Evolutionary conservation across 92 coral and sea anemone species (phyloP).

Genomic region (Chrysogorgia sp.): DNA sequence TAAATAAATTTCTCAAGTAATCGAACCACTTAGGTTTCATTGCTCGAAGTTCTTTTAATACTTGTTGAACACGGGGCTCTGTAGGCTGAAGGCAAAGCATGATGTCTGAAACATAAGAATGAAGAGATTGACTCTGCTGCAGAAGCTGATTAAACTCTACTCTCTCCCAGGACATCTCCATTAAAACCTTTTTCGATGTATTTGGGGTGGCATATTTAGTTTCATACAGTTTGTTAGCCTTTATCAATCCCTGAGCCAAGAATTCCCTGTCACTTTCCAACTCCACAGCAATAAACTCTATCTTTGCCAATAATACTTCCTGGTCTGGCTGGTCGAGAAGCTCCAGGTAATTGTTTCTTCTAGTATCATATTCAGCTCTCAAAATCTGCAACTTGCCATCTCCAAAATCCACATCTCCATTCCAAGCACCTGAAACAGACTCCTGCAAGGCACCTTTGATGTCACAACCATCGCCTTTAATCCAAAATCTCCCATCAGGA

Average conservation of each 20-base stretch:
- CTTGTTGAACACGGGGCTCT: not conserved
- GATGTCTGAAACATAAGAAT: not conserved
- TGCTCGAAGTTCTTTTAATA: not conserved
- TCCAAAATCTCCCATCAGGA: slow-evolving; percentile 26
- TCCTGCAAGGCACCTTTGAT: slow-evolving; percentile 43
- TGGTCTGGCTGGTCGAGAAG: slow-evolving; percentile 12
- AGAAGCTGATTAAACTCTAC: slow-evolving; percentile 67
- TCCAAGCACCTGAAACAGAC: slow-evolving; percentile 19
- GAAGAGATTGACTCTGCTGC: slow-evolving; percentile 55
- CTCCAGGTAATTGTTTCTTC: not conserved
- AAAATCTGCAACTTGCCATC: slow-evolving; percentile 33
- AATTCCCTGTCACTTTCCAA: slow-evolving; percentile 24
- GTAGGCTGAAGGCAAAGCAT: not conserved
- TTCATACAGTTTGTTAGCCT: slow-evolving; percentile 42
- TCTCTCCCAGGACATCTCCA: slow-evolving; percentile 70
- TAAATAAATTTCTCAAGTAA: not conserved
- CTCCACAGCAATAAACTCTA: not conserved
- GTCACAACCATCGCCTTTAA: slow-evolving; percentile 42
- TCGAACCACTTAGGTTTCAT: not conserved
- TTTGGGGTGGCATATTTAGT: slow-evolving; percentile 50
- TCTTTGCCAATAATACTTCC: slow-evolving; percentile 21
- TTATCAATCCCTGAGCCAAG: slow-evolving; percentile 52
- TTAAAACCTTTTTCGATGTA: slow-evolving; percentile 51
- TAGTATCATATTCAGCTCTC: slow-evolving; percentile 30
- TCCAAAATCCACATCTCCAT: slow-evolving; percentile 49